These are phyloP conservation scores for Diachrysia chrysitis DNA, from an alignment of 2,888 invertebrate species.

Conservation along the genomic window DNA sequence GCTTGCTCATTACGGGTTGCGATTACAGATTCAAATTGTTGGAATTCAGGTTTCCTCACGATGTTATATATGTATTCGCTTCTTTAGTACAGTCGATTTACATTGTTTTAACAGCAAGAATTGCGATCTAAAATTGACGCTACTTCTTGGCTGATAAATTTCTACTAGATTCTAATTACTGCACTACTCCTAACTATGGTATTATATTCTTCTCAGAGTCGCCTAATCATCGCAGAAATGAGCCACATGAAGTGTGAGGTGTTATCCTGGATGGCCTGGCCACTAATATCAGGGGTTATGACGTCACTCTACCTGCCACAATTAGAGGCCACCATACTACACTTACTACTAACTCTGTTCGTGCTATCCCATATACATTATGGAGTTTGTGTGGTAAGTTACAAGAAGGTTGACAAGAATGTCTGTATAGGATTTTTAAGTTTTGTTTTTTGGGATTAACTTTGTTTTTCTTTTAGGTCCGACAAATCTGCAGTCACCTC, in stretches of 20 bases:
- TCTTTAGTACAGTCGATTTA: too few relatives aligned
- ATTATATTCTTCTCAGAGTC: slow-evolving; percentile 93
- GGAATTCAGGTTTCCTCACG: too few relatives aligned
- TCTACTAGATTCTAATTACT: not conserved
- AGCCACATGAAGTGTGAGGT: slow-evolving; percentile 96
- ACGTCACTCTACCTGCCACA: slow-evolving; percentile 85
- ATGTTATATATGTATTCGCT: too few relatives aligned
- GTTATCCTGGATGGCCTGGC: slow-evolving; percentile 94
- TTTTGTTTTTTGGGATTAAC: slow-evolving; percentile 5
- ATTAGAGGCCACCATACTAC: slow-evolving; percentile 92
- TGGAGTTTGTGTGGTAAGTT: slow-evolving; percentile 97
- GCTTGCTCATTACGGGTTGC: too few relatives aligned
- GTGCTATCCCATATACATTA: slow-evolving; percentile 96
- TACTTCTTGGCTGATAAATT: too few relatives aligned
- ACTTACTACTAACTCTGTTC: slow-evolving; percentile 91
- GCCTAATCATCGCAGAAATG: slow-evolving; percentile 99
- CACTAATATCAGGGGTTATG: slow-evolving; percentile 89
- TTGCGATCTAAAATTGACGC: too few relatives aligned
- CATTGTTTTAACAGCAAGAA: too few relatives aligned
- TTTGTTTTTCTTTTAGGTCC: slow-evolving; percentile 91
- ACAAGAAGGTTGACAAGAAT: not conserved
- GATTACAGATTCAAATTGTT: too few relatives aligned
- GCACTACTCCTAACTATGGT: too few relatives aligned
- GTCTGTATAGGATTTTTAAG: not conserved
- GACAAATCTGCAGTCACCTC: slow-evolving; percentile 97